These are phyloP conservation scores for Halcyon senegalensis DNA, from an alignment of 2,113 vertebrate genomes.

Conservation along the genomic window DNA sequence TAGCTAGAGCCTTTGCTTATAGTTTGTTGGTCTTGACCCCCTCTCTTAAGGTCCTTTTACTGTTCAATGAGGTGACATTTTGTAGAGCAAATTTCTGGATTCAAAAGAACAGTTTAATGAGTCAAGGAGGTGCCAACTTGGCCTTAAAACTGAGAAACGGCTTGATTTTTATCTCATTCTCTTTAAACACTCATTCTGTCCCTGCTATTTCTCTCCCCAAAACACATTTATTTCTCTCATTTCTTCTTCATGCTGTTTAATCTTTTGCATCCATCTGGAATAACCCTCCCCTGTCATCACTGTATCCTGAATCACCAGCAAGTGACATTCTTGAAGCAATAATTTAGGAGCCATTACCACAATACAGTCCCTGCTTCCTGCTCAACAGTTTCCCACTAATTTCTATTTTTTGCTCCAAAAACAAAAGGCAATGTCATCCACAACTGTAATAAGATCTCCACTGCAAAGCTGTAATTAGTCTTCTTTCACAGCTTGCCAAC, in stretches of 20 bases:
- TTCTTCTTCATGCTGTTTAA: constrained; percentile 45
- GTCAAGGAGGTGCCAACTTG: constrained; percentile 1
- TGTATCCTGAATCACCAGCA: constrained; percentile 50
- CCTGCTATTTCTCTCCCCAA: not conserved
- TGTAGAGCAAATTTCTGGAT: constrained; percentile 47
- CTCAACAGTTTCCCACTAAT: constrained; percentile 28
- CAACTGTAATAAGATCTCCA: constrained; percentile 39
- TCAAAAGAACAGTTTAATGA: constrained; percentile 54
- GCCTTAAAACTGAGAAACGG: not conserved
- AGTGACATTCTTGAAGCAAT: constrained; percentile 52
- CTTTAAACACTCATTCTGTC: constrained; percentile 1
- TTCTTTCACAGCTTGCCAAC: constrained; percentile 43
- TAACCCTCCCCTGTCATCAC: constrained; percentile 33
- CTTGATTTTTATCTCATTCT: constrained; percentile 39
- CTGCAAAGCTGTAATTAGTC: constrained; percentile 57
- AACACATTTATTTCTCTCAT: not conserved
- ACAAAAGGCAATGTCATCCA: constrained; percentile 61
- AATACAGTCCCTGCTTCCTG: constrained; percentile 10
- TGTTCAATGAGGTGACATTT: constrained; percentile 22
- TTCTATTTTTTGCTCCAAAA: constrained; percentile 56
- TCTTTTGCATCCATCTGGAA: constrained; percentile 52
- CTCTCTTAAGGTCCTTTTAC: not conserved
- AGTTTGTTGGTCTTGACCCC: not conserved
- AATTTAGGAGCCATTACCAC: constrained; percentile 55
- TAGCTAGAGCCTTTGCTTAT: not conserved